A percentile compares a stretch with the other conserved stretches of the same genome.
These are phyloP conservation scores for Xylota sylvarum DNA, from an alignment of 2,888 invertebrate genomes.

Conservation along the genomic window DNA sequence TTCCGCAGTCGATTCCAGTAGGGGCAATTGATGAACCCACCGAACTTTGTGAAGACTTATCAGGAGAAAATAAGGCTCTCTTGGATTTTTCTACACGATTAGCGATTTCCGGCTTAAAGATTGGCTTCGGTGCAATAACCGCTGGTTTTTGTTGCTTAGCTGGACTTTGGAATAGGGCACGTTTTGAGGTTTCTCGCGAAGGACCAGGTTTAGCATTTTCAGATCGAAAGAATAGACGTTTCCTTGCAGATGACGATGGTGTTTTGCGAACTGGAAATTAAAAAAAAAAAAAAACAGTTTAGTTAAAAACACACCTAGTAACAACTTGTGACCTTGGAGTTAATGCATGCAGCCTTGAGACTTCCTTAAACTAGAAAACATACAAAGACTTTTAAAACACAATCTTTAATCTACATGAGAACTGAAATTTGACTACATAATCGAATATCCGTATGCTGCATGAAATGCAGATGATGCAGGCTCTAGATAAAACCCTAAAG, in stretches of 20 bases:
- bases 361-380: too few species aligned
- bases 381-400: too few species aligned
- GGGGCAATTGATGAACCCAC: constrained; percentile 4
- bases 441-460: too few species aligned
- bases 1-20: constrained; percentile 31
- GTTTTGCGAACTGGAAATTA: constrained; percentile 81
- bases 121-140: constrained; percentile 79
- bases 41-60: constrained; percentile 79
- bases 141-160: constrained; percentile 85
- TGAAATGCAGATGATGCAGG: too few species aligned
- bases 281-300: not conserved
- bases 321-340: too few species aligned
- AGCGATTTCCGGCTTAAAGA: constrained; percentile 84
- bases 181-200: constrained; percentile 87
- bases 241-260: constrained; percentile 82
- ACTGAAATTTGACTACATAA: too few species aligned
- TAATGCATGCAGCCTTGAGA: too few species aligned
- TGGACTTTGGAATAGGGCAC: constrained; percentile 92
- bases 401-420: too few species aligned
- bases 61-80: constrained; percentile 89
- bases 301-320: too few species aligned
- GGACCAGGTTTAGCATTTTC: constrained; percentile 82
- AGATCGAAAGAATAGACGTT: constrained; percentile 79
- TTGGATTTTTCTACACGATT: constrained; percentile 87
- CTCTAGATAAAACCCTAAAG: too few species aligned